Percentiles rank a stretch among this genome's conserved stretches.
These are phyloP conservation scores for Ptychadena robeensis DNA, from an alignment of 2,797 vertebrate species.

Conservation along the genomic window DNA sequence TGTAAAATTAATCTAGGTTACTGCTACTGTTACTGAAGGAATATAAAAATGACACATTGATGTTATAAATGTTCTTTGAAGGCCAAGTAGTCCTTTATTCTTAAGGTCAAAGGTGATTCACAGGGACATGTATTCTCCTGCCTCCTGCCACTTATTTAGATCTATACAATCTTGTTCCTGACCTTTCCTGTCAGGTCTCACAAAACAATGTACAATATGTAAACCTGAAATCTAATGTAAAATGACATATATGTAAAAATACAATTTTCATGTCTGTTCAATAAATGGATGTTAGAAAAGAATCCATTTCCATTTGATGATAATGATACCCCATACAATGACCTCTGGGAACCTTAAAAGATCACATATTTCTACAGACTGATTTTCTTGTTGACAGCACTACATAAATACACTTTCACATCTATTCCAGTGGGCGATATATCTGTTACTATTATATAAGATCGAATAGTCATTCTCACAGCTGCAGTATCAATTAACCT, in stretches of 20 bases:
- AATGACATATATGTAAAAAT: conserved; percentile 52
- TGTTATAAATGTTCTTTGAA: conserved; percentile 51
- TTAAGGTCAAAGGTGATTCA: conserved; percentile 43
- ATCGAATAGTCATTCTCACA: conserved; percentile 28
- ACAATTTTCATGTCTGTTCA: conserved; percentile 30
- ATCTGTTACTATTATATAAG: conserved; percentile 9
- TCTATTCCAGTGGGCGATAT: conserved; percentile 12
- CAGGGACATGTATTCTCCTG: conserved; percentile 11
- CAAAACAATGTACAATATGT: conserved; percentile 11
- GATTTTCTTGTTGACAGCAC: conserved; percentile 33
- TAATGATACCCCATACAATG: conserved; percentile 25
- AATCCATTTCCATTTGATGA: conserved; percentile 42
- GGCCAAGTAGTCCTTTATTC: conserved; percentile 36
- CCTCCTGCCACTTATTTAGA: conserved; percentile 33
- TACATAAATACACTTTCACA: conserved; percentile 47
- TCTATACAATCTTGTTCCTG: conserved; percentile 26
- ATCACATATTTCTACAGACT: conserved; percentile 18
- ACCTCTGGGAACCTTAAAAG: conserved; percentile 33
- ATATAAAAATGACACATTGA: conserved; percentile 48
- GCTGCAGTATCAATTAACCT: conserved; percentile 22
- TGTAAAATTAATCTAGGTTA: conserved; percentile 35
- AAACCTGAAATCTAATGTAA: conserved; percentile 33
- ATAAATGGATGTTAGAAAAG: conserved; percentile 23
- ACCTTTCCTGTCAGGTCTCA: conserved; percentile 54
- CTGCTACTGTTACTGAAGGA: conserved; percentile 20